These are phyloP conservation scores for Heliocidaris erythrogramma DNA, from an alignment of 35 echinoderm and acorn worm genomes.

Conservation along the genomic window DNA sequence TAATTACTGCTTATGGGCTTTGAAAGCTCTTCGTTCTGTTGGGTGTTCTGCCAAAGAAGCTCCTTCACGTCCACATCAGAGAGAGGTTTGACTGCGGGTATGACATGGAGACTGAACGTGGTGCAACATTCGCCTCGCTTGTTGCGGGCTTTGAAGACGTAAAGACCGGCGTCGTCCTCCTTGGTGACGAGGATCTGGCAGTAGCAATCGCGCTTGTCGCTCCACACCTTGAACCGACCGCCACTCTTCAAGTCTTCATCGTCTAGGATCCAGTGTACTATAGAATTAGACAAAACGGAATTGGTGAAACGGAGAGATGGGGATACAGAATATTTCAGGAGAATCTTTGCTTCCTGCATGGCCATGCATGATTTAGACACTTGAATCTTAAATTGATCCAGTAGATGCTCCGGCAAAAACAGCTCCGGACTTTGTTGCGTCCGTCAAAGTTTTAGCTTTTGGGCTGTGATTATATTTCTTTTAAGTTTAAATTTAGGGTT, in stretches of 20 bases:
- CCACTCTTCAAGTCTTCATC: constrained; percentile 59
- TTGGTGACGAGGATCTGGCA: constrained; percentile 66
- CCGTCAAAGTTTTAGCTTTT: too few species aligned
- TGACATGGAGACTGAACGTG: constrained; percentile 62
- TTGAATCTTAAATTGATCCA: too few species aligned
- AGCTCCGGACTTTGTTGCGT: too few species aligned
- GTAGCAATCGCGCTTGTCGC: constrained; percentile 59
- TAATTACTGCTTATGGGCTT: not conserved
- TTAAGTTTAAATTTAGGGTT: too few species aligned
- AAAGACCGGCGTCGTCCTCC: constrained; percentile 56
- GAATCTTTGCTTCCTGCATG: too few species aligned
- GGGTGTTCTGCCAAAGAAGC: constrained; percentile 53
- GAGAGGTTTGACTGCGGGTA: constrained; percentile 32
- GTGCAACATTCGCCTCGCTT: constrained; percentile 68
- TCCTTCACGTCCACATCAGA: constrained; percentile 64
- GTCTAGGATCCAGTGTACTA: constrained; percentile 75
- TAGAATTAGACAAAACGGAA: not conserved
- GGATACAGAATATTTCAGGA: too few species aligned
- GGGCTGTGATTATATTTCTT: too few species aligned
- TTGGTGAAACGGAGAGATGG: not conserved
- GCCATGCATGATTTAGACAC: too few species aligned
- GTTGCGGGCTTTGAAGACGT: constrained; percentile 73
- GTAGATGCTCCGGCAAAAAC: too few species aligned
- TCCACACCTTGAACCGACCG: constrained; percentile 70
- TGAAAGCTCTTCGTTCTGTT: constrained; percentile 36